Percentiles rank a stretch among this genome's conserved stretches.
phyloP scores from a whole-genome alignment of 2,797 vertebrate species.

The Halcyon badia region DNA sequence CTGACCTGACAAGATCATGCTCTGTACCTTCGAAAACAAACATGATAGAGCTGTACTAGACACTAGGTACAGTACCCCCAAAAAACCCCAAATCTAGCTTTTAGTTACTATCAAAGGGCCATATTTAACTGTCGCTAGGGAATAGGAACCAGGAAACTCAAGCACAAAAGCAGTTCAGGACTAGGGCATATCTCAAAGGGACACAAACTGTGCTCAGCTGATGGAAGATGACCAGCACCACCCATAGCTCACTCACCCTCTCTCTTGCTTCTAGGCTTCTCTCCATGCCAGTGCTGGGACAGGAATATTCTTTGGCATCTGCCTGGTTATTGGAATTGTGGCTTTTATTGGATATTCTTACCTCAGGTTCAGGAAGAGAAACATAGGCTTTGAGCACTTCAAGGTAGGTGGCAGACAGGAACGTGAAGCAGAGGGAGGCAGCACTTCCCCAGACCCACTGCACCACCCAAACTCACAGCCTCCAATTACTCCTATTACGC shows the following conservation, averaged over 20 bases:
- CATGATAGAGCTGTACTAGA: background rate
- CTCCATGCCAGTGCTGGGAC: constrained; percentile 82
- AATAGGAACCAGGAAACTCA: rapidly evolving
- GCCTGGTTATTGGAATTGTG: constrained; percentile 72
- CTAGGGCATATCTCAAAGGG: background rate
- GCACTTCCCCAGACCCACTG: no score
- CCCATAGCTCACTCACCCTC: rapidly evolving
- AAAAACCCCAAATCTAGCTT: background rate
- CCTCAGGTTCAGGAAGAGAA: constrained; percentile 83
- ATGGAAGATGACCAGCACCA: background rate
- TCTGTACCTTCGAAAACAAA: background rate
- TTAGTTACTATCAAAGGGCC: background rate
- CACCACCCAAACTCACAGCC: background rate
- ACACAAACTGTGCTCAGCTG: rapidly evolving
- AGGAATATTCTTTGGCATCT: constrained; percentile 84
- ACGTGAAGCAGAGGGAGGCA: rapidly evolving
- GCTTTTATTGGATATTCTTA: constrained; percentile 86
- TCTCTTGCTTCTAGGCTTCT: constrained; percentile 61
- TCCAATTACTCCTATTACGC: background rate
- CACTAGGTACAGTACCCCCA: rapidly evolving
- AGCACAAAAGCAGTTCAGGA: background rate
- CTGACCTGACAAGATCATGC: background rate
- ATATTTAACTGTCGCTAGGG: background rate
- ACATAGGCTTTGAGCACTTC: constrained; percentile 89
- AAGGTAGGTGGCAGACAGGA: constrained; percentile 78